Conservation (phyloP, 2,888 invertebrate genomes). For the Thymelicus sylvestris region DNA sequence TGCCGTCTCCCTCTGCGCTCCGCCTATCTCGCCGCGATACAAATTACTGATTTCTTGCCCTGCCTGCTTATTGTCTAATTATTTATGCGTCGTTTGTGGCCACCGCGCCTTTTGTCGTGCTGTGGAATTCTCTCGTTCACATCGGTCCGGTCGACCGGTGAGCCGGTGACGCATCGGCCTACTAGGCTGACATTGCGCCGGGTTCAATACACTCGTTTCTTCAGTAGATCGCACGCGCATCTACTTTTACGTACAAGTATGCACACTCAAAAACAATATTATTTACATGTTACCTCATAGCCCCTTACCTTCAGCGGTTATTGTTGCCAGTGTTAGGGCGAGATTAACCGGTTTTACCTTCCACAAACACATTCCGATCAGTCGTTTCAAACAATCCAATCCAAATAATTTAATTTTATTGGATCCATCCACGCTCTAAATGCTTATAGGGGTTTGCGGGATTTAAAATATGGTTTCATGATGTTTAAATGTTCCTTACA, state of each 20-base stretch:
- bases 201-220: slow-evolving; percentile 75
- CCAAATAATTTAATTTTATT: too few species aligned
- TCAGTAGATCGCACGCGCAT: slow-evolving; percentile 48
- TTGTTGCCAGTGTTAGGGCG: slow-evolving; percentile 3
- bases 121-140: slow-evolving; percentile 71
- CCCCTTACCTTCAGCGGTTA: slow-evolving; percentile 1
- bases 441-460: too few species aligned
- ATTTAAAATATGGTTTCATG: neutral
- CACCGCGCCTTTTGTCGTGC: slow-evolving; percentile 69
- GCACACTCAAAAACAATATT: slow-evolving; percentile 39
- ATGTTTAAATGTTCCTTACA: neutral
- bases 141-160: slow-evolving; percentile 54
- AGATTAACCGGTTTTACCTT: neutral
- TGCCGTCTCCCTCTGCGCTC: slow-evolving; percentile 72
- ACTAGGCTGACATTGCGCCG: slow-evolving; percentile 67
- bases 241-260: slow-evolving; percentile 41
- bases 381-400: neutral
- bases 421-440: too few species aligned
- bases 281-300: slow-evolving; percentile 21
- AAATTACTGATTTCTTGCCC: slow-evolving; percentile 82
- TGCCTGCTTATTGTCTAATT: slow-evolving; percentile 83
- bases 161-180: slow-evolving; percentile 72
- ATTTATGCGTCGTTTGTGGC: slow-evolving; percentile 79
- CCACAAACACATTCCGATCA: neutral
- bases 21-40: slow-evolving; percentile 80